Percentiles rank a stretch among this genome's conserved stretches.
Conservation (phyloP, 2,888 invertebrate species). For the Clivina fossor region DNA sequence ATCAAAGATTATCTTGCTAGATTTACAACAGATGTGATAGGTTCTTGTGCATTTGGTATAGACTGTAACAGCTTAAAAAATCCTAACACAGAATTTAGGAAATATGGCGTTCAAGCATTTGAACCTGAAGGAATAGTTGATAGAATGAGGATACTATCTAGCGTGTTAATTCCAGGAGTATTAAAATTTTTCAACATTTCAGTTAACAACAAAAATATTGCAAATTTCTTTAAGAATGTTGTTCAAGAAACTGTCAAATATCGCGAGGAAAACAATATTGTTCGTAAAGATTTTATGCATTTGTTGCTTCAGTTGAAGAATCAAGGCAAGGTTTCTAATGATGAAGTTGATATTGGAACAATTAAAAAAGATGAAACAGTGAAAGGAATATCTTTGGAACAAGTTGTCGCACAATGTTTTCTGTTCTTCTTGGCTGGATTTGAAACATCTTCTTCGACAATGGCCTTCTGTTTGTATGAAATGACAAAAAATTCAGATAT, state of each 20-base stretch:
- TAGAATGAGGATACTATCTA: slow-evolving; percentile 7
- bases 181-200: slow-evolving; percentile 6
- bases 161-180: slow-evolving; percentile 1
- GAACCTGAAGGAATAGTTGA: slow-evolving; percentile 4
- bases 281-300: slow-evolving; percentile 59
- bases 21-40: slow-evolving; percentile 14
- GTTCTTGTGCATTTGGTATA: slow-evolving; percentile 36
- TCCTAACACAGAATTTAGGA: slow-evolving; percentile 35
- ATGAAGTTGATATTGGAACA: too few species aligned
- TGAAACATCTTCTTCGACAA: slow-evolving; percentile 53
- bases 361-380: too few species aligned
- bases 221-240: slow-evolving; percentile 38
- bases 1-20: slow-evolving; percentile 7
- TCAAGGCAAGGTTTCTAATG: slow-evolving; percentile 42
- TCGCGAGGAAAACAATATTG: slow-evolving; percentile 40
- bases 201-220: slow-evolving; percentile 4
- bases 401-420: too few species aligned
- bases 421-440: too few species aligned
- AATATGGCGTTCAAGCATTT: slow-evolving; percentile 35
- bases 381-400: too few species aligned
- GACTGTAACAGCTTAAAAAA: slow-evolving; percentile 31
- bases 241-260: slow-evolving; percentile 38
- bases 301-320: slow-evolving; percentile 58
- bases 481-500: slow-evolving; percentile 51
- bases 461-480: slow-evolving; percentile 53